Conservation (phyloP, 2,113 vertebrate species). For the Prochilodus magdalenae region DNA sequence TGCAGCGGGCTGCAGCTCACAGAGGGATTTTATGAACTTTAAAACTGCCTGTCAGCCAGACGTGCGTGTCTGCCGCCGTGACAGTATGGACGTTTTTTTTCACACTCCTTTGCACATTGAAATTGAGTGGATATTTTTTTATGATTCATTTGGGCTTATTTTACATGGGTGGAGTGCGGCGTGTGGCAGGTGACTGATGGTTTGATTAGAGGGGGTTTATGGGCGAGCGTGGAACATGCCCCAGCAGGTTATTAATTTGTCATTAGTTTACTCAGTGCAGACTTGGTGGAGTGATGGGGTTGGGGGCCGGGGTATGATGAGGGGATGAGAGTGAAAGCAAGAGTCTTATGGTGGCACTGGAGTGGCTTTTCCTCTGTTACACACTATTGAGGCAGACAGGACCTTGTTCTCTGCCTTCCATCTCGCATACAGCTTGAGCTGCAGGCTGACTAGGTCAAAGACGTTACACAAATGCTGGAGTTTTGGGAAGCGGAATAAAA, state of each 20-base stretch:
- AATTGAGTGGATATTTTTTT: neutral
- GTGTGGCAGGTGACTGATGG: conserved; percentile 36
- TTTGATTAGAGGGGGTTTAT: conserved; percentile 22
- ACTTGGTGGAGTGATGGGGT: too few species aligned
- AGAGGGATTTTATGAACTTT: conserved; percentile 35
- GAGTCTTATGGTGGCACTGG: neutral
- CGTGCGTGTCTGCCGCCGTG: too few species aligned
- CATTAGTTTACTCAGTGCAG: conserved; percentile 18
- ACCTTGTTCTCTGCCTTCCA: neutral
- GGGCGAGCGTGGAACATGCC: neutral
- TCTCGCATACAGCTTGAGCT: neutral
- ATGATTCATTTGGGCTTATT: conserved; percentile 15
- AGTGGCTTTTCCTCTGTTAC: neutral
- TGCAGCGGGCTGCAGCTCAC: conserved; percentile 1
- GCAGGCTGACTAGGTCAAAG: neutral
- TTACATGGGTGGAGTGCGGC: neutral
- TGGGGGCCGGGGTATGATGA: too few species aligned
- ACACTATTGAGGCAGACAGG: neutral
- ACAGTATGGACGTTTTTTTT: neutral
- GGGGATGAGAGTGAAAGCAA: neutral
- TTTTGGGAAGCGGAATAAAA: neutral
- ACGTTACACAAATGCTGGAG: neutral
- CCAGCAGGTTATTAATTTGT: conserved; percentile 44
- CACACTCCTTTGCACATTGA: too few species aligned
- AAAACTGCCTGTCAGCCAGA: conserved; percentile 21